Percentiles rank a stretch among this genome's conserved stretches.
Evolutionary conservation across 2,113 vertebrate species (phyloP).

Genomic region (Albula glossodonta): DNA sequence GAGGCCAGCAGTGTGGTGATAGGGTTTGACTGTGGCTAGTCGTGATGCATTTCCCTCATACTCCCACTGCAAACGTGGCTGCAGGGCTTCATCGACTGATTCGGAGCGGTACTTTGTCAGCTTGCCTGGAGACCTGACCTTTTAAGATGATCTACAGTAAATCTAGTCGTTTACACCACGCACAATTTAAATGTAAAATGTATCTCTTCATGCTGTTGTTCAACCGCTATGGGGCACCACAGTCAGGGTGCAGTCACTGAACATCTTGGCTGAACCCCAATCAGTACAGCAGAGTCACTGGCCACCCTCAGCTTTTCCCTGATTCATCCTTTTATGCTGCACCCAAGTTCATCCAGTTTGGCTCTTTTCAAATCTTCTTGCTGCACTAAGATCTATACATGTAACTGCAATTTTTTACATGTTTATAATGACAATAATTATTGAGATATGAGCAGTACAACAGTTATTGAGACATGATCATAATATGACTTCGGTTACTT

Average conservation of each 20-base stretch:
- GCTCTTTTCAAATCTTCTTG: background rate
- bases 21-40: background rate
- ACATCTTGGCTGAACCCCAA: background rate
- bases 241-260: background rate
- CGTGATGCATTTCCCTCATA: background rate
- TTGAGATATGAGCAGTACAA: background rate
- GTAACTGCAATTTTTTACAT: background rate
- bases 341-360: background rate
- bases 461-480: background rate
- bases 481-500: background rate
- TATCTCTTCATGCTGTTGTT: too few relatives aligned
- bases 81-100: background rate
- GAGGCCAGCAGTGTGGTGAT: background rate
- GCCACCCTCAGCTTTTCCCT: background rate
- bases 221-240: background rate
- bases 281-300: background rate
- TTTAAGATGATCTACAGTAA: background rate
- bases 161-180: background rate
- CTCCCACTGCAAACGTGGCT: background rate
- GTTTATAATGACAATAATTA: background rate
- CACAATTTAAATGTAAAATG: too few relatives aligned
- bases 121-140: background rate
- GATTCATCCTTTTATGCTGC: background rate
- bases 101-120: background rate
- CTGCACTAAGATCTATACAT: background rate